Evolutionary conservation across 2,888 invertebrate genomes (phyloP).

Genomic region (Rotaria sp.): DNA sequence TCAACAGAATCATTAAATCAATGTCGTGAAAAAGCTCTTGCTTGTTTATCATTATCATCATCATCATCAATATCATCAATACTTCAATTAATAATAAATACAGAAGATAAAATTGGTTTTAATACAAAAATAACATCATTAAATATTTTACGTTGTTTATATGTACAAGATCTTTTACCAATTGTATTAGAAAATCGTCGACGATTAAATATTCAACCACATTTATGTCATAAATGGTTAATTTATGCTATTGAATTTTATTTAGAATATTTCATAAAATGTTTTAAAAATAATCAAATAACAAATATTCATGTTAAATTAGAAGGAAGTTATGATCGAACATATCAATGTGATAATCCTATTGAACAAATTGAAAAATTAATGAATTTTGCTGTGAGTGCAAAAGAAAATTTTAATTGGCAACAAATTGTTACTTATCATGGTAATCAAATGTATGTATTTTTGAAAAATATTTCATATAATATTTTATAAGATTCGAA

Average conservation of each 20-base stretch:
- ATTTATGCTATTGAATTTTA: constrained; percentile 9
- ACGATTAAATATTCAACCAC: neutral
- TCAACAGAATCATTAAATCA: neutral
- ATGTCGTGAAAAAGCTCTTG: neutral
- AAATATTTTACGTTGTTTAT: neutral
- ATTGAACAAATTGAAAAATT: constrained; percentile 1
- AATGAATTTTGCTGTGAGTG: neutral
- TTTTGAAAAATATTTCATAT: neutral
- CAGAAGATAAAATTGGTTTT: neutral
- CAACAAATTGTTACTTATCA: neutral
- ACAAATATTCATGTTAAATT: neutral
- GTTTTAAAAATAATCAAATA: neutral
- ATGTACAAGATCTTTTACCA: neutral
- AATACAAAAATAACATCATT: neutral
- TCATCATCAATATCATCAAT: neutral
- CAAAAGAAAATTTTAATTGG: neutral
- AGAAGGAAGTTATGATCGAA: neutral
- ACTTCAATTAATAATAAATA: neutral
- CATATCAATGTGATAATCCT: neutral
- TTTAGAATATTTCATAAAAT: neutral
- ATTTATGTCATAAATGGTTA: neutral
- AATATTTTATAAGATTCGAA: too few species aligned
- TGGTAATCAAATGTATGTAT: neutral
- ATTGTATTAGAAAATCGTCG: neutral
- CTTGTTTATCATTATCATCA: neutral